Evolutionary conservation across 2,113 vertebrate genomes (phyloP), one percentile per base, ranked within the genome.

Genomic region (Hoplias malabaricus): DNA sequence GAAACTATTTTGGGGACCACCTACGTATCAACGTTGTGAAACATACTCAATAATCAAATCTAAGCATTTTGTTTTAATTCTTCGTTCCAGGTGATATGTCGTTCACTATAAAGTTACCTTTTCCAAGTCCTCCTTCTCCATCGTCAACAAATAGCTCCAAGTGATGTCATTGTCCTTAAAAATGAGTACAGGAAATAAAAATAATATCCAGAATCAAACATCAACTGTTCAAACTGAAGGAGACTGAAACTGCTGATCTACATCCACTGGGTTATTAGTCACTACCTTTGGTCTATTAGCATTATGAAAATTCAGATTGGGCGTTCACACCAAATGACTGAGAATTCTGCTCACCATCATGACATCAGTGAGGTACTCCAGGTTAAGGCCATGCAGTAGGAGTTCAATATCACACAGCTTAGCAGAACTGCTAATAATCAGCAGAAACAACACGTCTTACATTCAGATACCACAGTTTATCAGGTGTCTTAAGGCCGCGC

Each of bases 361-460:
- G 68, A 87, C 73, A 75, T 94, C 93, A 59, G 83, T 69, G 71
- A 98, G 84, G 81, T 95, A 87, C 81, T 93, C 93, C 68, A 99
- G 92, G 75, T 90, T 91, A 61, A 98, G 90, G 38, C 97, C 96
- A 73, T 95, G 92, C 27, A 98, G 94, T 87, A 99, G 90, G 66
- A 98, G 85, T 80, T 95, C 92, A 56, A 96, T 69, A 53, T 94
- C 96, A 89, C 91, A 88, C 62, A 95, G 31, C 84, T 90, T 91
- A 83, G 38, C 86, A 21, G 84, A 92, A 86, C 95, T 98, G 79
- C 63, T 31, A 80, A 38, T 82, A 75, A 80, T 23, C 31, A 77
- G 57, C 57, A 0, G 31, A 42, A 29, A 9, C 21, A 27, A 25
- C 12, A 56, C 14, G 31, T 7, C 33, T 59, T 16, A 5, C 25